These are phyloP conservation scores for Epizoanthus illoricatus DNA, from an alignment of 92 coral and sea anemone genomes.

Conservation along the genomic window DNA sequence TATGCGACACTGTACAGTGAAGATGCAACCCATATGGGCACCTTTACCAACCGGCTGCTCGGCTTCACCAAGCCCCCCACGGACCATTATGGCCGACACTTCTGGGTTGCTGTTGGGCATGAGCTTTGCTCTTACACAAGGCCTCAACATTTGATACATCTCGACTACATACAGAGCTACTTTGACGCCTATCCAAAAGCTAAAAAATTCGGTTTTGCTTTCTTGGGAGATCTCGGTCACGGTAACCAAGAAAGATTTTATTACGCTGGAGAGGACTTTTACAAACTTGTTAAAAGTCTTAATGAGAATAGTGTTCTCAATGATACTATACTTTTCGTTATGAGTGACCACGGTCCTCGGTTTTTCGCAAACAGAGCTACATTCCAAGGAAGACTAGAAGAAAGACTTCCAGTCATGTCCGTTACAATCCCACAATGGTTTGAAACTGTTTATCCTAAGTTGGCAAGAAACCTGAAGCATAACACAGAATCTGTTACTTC, in stretches of 20 bases:
- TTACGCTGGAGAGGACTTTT: background rate
- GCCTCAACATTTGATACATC: constrained; percentile 44
- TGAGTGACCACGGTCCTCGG: constrained; percentile 51
- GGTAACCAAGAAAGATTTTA: background rate
- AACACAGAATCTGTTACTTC: constrained; percentile 38
- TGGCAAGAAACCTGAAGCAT: constrained; percentile 33
- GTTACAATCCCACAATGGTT: constrained; percentile 43
- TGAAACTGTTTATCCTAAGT: constrained; percentile 37
- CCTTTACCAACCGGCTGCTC: constrained; percentile 44
- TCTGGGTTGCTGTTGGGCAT: constrained; percentile 45
- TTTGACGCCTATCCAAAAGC: constrained; percentile 34
- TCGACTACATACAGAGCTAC: constrained; percentile 43
- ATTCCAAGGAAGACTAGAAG: constrained; percentile 44
- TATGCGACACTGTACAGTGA: constrained; percentile 51
- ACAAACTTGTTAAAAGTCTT: constrained; percentile 17
- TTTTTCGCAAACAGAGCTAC: constrained; percentile 38
- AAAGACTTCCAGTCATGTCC: constrained; percentile 48
- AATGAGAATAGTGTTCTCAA: constrained; percentile 27
- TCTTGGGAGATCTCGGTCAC: constrained; percentile 48
- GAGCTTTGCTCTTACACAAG: constrained; percentile 41
- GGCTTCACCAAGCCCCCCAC: constrained; percentile 50
- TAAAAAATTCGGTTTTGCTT: constrained; percentile 45
- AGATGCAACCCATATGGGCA: constrained; percentile 46
- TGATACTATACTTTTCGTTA: constrained; percentile 39
- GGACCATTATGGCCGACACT: constrained; percentile 47